Percentiles rank a stretch among this genome's conserved stretches.
Evolutionary conservation across 1,140 invertebrate genomes (phyloP).

Genomic region (Macrobrachium nipponense): DNA sequence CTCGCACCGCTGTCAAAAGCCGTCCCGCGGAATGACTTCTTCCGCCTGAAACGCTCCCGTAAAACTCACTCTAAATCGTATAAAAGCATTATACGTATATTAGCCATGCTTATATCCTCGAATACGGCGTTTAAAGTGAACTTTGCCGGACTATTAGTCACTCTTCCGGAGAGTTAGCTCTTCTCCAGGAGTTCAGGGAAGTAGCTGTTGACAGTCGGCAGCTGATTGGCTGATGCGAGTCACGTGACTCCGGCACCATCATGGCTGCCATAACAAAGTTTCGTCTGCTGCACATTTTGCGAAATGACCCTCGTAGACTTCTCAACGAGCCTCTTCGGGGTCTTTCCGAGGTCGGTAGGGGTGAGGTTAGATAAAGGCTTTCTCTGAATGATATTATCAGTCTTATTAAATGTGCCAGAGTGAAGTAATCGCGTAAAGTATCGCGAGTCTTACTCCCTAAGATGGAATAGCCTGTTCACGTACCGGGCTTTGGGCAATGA

Average conservation of each 20-base stretch:
- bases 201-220: not conserved
- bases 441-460: too few relatives aligned
- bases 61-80: not conserved
- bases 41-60: not conserved
- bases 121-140: too few relatives aligned
- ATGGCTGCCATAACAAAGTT: slow-evolving; percentile 72
- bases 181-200: not conserved
- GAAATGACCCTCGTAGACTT: not conserved
- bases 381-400: too few relatives aligned
- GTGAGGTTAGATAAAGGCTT: not conserved
- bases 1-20: slow-evolving; percentile 56
- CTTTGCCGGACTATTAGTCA: too few relatives aligned
- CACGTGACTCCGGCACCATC: slow-evolving; percentile 67
- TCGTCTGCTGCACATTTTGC: slow-evolving; percentile 7
- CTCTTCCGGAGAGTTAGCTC: not conserved
- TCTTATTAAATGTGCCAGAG: too few relatives aligned
- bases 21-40: slow-evolving; percentile 1
- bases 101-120: too few relatives aligned
- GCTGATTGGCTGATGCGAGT: slow-evolving; percentile 56
- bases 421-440: too few relatives aligned
- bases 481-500: too few relatives aligned
- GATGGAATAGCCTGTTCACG: too few relatives aligned
- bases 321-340: not conserved
- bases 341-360: not conserved
- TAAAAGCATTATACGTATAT: too few relatives aligned